Base-by-base conservation (phyloP, 1,140 invertebrate species). In the Agrypnia vestita region DNA sequence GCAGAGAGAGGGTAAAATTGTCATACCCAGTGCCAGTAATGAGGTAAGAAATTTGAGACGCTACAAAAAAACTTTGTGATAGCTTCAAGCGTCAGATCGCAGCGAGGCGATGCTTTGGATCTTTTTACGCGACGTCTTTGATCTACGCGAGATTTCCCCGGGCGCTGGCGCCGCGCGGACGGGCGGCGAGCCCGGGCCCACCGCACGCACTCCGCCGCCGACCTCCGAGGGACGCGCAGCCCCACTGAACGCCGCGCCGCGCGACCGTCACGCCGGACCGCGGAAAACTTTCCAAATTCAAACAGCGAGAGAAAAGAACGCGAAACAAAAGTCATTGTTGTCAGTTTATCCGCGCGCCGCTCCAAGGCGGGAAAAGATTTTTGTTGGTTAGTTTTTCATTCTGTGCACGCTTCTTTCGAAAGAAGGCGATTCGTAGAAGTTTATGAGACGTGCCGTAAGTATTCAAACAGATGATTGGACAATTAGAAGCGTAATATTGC, bases 281-380 rank as follows among this genome's bases (percentile, higher is more conserved):
- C 73, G 73, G 44, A 62, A 76, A 76, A 76, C 73, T 76, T 61
- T 71, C 49, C 47, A 51, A 71, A 71, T 49, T 71, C 67, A 71
- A 64, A 59, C 21, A 43, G 35, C 25, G 35, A 64, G 46, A n/a
- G 47, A 53, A 71, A 67, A 71, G 64, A 69, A 69, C 35, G 64
- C 64, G 64, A 49, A 71, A 71, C 47, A 71, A 71, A 67, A 67
- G 62, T 35, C 25, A 35, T 35, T 35, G 1, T 35, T 35, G 25
- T 35, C 6, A 35, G 1, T 35, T 35, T 35, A 35, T 35, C 6
- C 25, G 25, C 25, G 25, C 25, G 25, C 25, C 25, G 25, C 6
- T 35, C 6, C 1, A 35, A 35, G 6, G 25, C 1, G 1, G 25
- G 25, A 6, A 35, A 35, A 35, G 6, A 1, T 3, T 35, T 35